Base-by-base conservation (phyloP, 2,888 invertebrate species). In the Drosophila rellima region DNA sequence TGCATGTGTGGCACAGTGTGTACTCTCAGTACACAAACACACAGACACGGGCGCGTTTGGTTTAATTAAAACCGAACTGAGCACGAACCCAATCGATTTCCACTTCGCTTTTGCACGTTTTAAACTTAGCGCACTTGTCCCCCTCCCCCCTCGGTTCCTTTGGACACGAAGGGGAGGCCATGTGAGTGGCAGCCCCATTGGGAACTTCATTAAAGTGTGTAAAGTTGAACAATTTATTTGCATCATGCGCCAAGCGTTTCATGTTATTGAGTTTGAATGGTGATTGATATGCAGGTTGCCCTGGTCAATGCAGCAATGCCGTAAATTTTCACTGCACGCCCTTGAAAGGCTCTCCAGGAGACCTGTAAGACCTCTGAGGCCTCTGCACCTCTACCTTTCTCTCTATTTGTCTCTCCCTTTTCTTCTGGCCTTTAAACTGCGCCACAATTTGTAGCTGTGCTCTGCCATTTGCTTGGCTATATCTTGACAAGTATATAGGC, bases 221-320 rank as follows among this genome's bases (percentile, higher is more conserved):
- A 86, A 83, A 86, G 87, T 70, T 77, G 68, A 66, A 48, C 51
- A 84, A 84, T 84, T 84, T 86, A 84, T 86, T 79, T 86, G 84
- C 84, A 83, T 77, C 70, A 57, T 77, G 74, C 65, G 47, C 52
- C 66, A 66, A 55, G 54, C 69, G 70, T 70, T 71, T 47, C 63
- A 66, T 65, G 72, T 78, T 69, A 71, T 76, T 76, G 73, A 69
- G 69, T 73, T 54, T 66, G 61, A 72, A 72, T 72, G 72, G 62
- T 54, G 59, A 76, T 76, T 76, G 77, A 76, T 31, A 76, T 31
- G 68, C 67, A 35, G 20, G 39, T 48, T 67, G 67, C 60, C 54
- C 60, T 20, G 42, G 45, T 68, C 71, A 55, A 59, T 74, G 75
- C 74, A 56, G 59, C 63, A 70, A 20, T 39, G 59, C 75, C 47